Evolutionary conservation across 2,113 vertebrate species (phyloP), one percentile per base, ranked within the genome.

Genomic region (Ailurus styani): DNA sequence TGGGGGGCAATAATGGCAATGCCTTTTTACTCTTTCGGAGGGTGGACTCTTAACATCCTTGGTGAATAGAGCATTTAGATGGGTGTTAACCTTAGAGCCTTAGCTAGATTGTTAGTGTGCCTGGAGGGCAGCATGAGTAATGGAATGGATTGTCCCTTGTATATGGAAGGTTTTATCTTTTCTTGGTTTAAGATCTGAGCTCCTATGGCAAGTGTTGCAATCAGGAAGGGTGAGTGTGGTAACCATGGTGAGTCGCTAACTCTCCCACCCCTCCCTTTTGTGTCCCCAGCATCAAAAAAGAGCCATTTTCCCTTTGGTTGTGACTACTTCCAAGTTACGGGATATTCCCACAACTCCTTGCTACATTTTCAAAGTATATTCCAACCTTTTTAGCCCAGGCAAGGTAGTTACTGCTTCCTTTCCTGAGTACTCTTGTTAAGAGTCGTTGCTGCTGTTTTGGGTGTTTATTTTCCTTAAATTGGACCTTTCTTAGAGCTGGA

Each of bases 401-500:
- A 78, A n/a, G 23, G 29, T 50, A 72, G 50, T 73, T n/a, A 31
- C 50, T 31, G n/a, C 34, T 90, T 45, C 31, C 85, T 66, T 87
- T 79, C 27, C 68, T 81, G 34, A 66, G 27, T 81, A 17, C 6
- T 93, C 31, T 88, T 81, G 18, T 87, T 90, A 15, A 68, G 73
- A 64, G 18, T 60, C 55, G 73, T 89, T 89, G 66, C 29, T 60
- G 66, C 18, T 55, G 13, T 60, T 40, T 81, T 60, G 70, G 66
- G 57, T 86, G 31, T 86, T 62, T n/a, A 70, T 68, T 87, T 94
- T 21, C 45, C 50, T 96, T 93, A 95, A 81, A 79, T 87, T 89
- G 62, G 57, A 77, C 77, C 37, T 47, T 23, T 91, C 31, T 95
- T 77, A 87, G n/a, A 78, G n/a, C 11, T 94, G 64, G 15, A 96